Percentiles rank a stretch among this genome's conserved stretches.
phyloP scores from a whole-genome alignment of 2,113 vertebrate species.

The Clarias batrachus region DNA sequence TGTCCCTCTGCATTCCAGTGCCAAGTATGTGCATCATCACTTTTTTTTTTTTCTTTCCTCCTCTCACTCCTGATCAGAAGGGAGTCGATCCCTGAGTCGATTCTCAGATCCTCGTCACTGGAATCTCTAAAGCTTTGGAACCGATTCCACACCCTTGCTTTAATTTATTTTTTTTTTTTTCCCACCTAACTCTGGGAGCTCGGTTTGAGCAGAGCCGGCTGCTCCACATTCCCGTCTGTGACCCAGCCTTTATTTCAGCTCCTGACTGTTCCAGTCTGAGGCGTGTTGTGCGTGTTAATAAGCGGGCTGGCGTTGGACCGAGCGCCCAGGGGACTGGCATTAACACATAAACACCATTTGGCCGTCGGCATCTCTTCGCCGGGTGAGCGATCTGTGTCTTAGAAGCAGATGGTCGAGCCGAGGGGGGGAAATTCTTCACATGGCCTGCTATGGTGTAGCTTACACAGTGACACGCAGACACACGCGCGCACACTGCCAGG shows the following conservation, averaged over 20 bases:
- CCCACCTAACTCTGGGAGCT: background rate
- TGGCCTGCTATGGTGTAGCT: slow-evolving; percentile 55
- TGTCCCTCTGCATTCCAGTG: background rate
- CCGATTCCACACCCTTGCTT: background rate
- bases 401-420: slow-evolving; percentile 72
- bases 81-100: background rate
- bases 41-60: too few relatives aligned
- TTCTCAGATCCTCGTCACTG: too few relatives aligned
- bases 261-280: slow-evolving; percentile 9
- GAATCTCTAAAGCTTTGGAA: background rate
- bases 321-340: slow-evolving; percentile 50
- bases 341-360: slow-evolving; percentile 57
- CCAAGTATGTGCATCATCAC: too few relatives aligned
- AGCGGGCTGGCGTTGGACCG: slow-evolving; percentile 42
- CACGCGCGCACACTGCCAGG: slow-evolving; percentile 52
- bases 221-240: background rate
- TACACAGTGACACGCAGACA: slow-evolving; percentile 31
- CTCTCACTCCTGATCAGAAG: too few relatives aligned
- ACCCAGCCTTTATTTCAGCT: background rate
- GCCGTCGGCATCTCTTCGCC: slow-evolving; percentile 49
- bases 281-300: slow-evolving; percentile 46
- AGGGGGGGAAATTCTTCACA: slow-evolving; percentile 66
- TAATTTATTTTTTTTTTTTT: background rate
- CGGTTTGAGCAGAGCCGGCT: background rate
- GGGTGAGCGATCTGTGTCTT: slow-evolving; percentile 63